These are phyloP conservation scores for Oryctolagus cuniculus DNA, from an alignment of 2,113 vertebrate species.

Conservation along the genomic window DNA sequence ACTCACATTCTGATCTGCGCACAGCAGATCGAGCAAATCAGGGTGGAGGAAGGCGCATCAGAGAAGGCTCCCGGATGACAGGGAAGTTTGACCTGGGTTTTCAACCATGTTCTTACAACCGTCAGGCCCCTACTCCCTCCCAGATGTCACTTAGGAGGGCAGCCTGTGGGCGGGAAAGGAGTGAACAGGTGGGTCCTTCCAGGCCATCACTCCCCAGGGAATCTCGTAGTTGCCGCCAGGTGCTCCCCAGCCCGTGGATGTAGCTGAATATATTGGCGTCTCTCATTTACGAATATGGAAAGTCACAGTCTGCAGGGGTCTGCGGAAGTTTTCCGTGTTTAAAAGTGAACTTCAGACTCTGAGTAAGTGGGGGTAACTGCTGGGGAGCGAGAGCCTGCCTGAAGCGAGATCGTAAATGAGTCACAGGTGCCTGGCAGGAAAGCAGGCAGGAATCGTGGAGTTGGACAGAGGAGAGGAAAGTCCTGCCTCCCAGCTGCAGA, in stretches of 20 bases:
- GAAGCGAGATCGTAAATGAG: not conserved
- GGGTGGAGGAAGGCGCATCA: not conserved
- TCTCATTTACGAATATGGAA: not conserved
- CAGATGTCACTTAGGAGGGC: not conserved
- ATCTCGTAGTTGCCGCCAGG: not conserved
- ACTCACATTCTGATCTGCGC: not conserved
- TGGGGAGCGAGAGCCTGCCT: accelerated
- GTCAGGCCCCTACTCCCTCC: not conserved
- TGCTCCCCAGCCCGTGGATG: not conserved
- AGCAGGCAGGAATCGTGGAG: not conserved
- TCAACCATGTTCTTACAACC: not conserved
- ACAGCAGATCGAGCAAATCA: not conserved
- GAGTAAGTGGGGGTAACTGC: accelerated
- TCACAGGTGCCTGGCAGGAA: not conserved
- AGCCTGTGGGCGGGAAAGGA: not conserved
- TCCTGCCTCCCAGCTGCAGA: not conserved
- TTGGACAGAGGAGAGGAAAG: not conserved
- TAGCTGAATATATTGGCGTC: not conserved
- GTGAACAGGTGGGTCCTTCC: not conserved
- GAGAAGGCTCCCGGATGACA: not conserved
- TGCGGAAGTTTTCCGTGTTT: not conserved
- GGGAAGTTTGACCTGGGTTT: not conserved
- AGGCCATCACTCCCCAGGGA: not conserved
- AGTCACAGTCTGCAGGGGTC: not conserved
- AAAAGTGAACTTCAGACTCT: not conserved